phyloP scores from a whole-genome alignment of 2,888 invertebrate species.

The Mechanitis messenoides region DNA sequence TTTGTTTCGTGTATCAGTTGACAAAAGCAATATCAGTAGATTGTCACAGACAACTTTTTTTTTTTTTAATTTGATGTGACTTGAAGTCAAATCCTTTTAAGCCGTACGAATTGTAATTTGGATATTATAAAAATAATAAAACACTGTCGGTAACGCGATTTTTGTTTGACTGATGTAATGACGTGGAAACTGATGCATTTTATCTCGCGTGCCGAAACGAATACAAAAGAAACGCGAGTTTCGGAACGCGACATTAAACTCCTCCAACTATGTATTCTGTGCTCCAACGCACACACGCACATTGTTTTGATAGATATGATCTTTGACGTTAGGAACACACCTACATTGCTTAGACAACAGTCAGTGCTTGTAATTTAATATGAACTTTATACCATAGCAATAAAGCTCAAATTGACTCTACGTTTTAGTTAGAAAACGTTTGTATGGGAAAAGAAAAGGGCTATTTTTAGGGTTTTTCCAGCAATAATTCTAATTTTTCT shows the following conservation, averaged over 20 bases:
- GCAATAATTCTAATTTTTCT: constrained; percentile 10
- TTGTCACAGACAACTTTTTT: constrained; percentile 13
- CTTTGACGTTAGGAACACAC: constrained; percentile 24
- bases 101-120: no score
- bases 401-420: constrained; percentile 19
- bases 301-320: constrained; percentile 30
- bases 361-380: constrained; percentile 29
- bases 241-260: constrained; percentile 17
- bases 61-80: constrained; percentile 4
- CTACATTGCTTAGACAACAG: constrained; percentile 31
- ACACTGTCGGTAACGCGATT: no score
- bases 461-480: constrained; percentile 16
- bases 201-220: constrained; percentile 16
- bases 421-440: background rate
- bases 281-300: constrained; percentile 28
- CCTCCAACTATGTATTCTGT: constrained; percentile 17
- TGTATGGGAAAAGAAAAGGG: constrained; percentile 13
- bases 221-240: constrained; percentile 21
- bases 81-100: background rate
- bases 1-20: no score
- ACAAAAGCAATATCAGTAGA: background rate
- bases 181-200: constrained; percentile 16
- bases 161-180: constrained; percentile 15
- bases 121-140: no score
- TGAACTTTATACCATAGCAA: constrained; percentile 27